Percentiles rank a stretch among this genome's conserved stretches.
phyloP scores from a whole-genome alignment of 2,797 vertebrate genomes.

The Craterocephalus amniculus region DNA sequence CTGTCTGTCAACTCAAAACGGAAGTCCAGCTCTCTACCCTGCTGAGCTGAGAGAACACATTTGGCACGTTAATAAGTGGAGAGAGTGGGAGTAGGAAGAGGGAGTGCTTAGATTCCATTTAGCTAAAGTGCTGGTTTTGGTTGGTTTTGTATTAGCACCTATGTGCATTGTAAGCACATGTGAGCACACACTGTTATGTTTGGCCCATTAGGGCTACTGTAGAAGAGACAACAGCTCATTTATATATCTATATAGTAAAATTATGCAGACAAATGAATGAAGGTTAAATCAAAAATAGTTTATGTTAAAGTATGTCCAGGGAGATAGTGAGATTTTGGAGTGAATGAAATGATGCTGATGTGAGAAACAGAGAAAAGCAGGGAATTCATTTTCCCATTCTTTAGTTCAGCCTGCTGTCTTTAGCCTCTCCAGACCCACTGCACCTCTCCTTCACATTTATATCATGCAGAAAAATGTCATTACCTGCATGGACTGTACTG shows the following conservation, averaged over 20 bases:
- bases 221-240: too few relatives aligned
- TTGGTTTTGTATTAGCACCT: constrained; percentile 43
- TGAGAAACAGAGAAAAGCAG: constrained; percentile 54
- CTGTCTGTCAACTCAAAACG: background rate
- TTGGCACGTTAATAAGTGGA: constrained; percentile 50
- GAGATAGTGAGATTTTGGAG: constrained; percentile 1
- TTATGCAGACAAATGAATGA: background rate
- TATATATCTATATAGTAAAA: background rate
- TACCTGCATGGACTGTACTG: background rate
- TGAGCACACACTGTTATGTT: background rate
- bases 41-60: constrained; percentile 40
- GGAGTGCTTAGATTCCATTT: constrained; percentile 31
- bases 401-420: constrained; percentile 8
- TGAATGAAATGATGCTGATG: constrained; percentile 31
- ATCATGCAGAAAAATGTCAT: constrained; percentile 27
- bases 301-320: background rate
- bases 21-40: constrained; percentile 41
- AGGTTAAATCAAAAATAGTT: background rate
- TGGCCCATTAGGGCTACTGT: too few relatives aligned
- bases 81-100: constrained; percentile 49
- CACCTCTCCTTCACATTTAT: background rate
- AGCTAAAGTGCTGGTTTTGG: constrained; percentile 32
- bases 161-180: constrained; percentile 39
- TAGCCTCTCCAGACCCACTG: constrained; percentile 8
- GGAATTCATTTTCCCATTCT: constrained; percentile 46